Evolutionary conservation across 2,888 invertebrate genomes (phyloP), one percentile per base, ranked within the genome.

Genomic region (Orchesellides sinensis): DNA sequence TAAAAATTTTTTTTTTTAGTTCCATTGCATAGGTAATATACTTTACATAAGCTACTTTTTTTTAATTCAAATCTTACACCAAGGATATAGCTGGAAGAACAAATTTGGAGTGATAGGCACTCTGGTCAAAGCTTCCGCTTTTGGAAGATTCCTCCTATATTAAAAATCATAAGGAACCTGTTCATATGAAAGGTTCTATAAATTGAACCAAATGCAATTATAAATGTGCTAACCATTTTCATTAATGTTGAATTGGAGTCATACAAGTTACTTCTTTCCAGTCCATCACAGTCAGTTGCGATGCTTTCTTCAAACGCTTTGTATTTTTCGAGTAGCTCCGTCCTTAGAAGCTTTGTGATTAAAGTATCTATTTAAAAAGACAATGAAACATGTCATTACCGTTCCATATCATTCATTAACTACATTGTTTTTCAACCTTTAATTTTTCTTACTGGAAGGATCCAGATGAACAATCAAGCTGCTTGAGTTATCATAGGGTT

Each of bases 391-490:
- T 32, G 32, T 32, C 32, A 32, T n/a, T n/a, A n/a, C n/a, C n/a
- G n/a, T n/a, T n/a, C n/a, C n/a, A n/a, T n/a, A n/a, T n/a, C n/a
- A n/a, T 45, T 47, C 3, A 47, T 54, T 21, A 32, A 59, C 17
- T 54, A 17, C 25, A 6, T 10, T 6, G 32, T 32, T 32, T 32
- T 32, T 32, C 32, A 32, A 6, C 32, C 32, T 6, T 32, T 32
- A 32, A 5, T 6, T 5, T 32, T 32, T 32, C 6, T 32, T 32
- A 32, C 83, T 70, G 17, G 83, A 83, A 6, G 75, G 63, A 23
- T 83, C 83, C n/a, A 83, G 25, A 45, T 77, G 75, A 10, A 77
- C 77, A 12, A 77, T 70, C 14, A 83, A 29, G 47, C 83, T 77
- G 19, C 65, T 77, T 0, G 69, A 52, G 35, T 74, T 75, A 52